Percentiles rank a stretch among this genome's conserved stretches.
These are phyloP conservation scores for Drosophila neotestacea DNA, from an alignment of 2,888 invertebrate genomes.

Conservation along the genomic window DNA sequence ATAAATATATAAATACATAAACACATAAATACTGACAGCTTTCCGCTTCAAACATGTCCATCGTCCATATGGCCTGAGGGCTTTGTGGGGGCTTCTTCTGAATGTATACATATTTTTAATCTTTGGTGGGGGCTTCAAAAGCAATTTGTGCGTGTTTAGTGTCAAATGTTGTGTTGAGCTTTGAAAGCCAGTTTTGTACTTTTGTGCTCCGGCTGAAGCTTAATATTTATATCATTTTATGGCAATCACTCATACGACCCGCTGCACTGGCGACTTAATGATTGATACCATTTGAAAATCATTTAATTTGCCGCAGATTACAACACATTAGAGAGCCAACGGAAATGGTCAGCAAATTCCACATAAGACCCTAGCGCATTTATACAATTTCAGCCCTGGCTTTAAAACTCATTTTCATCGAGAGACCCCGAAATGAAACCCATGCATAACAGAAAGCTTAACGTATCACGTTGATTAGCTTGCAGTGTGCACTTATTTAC, in stretches of 20 bases:
- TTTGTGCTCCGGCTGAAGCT: constrained; percentile 48
- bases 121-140: constrained; percentile 62
- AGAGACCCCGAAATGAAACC: constrained; percentile 5
- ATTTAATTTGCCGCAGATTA: constrained; percentile 66
- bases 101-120: constrained; percentile 16
- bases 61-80: constrained; percentile 17
- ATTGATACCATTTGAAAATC: constrained; percentile 69
- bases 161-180: constrained; percentile 74
- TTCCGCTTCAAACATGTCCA: constrained; percentile 14
- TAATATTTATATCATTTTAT: constrained; percentile 58
- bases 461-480: constrained; percentile 36
- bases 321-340: constrained; percentile 46
- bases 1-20: constrained; percentile 31
- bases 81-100: constrained; percentile 66
- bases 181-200: constrained; percentile 31
- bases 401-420: constrained; percentile 63
- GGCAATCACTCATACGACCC: constrained; percentile 69
- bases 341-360: constrained; percentile 65
- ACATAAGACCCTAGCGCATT: constrained; percentile 26
- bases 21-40: constrained; percentile 45
- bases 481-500: background rate
- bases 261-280: constrained; percentile 57
- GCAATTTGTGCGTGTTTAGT: constrained; percentile 79
- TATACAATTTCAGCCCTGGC: constrained; percentile 32
- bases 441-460: constrained; percentile 11